Base-by-base conservation (phyloP, 2,797 vertebrate genomes). In the Lutjanus argentimaculatus region DNA sequence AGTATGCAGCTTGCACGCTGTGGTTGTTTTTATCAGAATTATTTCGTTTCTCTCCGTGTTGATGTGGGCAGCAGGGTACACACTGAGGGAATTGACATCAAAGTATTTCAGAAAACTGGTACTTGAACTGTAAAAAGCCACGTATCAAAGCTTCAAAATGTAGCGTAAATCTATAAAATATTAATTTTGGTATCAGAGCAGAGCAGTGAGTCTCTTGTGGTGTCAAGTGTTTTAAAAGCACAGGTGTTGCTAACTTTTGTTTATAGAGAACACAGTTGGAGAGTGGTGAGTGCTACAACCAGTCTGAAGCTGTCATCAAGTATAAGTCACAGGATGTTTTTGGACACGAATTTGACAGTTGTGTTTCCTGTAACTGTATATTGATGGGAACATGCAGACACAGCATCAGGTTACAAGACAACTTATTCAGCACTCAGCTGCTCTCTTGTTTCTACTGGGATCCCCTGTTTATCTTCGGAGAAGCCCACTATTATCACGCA, bases 11-110 rank as follows among this genome's bases (percentile, higher is more conserved):
- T 67, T 75, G 72, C 22, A 14, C 36, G 8, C 70, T 74, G 51
- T 58, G 16, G 74, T 75, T 84, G 22, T 77, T 75, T 88, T 80
- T 56, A 65, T 72, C 40, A 61, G 11, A 64, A 43, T 45, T 59
- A 67, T 79, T 62, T 74, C 45, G 64, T 72, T 49, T 14, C 10
- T 66, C n/a, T 69, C 53, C 77, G 12, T 84, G 69, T 83, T 81
- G 67, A 52, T 49, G 48, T 77, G 61, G 59, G 42, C 63, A 80
- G 55, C 74, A 69, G 75, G 21, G 36, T 40, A 19, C 15, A 56
- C 67, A 61, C 8, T 0, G 72, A 19, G 19, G 53, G 61, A 49
- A 58, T 40, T 65, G 3, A 67, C 77, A 70, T 86, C 72, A 82
- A 82, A 85, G 80, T 42, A 21, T 13, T 25, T 42, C 0, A 0